phyloP scores from a whole-genome alignment of 2,113 vertebrate genomes.

The Pseudorectes ferrugineus region DNA sequence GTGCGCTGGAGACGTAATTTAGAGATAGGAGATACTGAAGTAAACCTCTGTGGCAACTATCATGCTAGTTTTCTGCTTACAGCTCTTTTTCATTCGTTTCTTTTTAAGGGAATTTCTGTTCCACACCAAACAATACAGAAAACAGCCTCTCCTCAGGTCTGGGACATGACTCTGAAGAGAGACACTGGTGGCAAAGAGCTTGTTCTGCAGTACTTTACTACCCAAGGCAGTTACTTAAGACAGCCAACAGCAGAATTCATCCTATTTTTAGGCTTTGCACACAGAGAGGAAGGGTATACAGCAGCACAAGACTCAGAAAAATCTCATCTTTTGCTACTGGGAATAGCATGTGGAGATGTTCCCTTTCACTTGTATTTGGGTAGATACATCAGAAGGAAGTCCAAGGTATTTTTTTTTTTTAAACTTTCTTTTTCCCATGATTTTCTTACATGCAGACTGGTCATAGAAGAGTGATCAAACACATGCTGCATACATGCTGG shows the following conservation, averaged over 20 bases:
- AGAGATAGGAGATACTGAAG: slow-evolving; percentile 8
- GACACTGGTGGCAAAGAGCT: neutral
- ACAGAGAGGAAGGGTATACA: neutral
- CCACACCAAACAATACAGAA: neutral
- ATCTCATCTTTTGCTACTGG: neutral
- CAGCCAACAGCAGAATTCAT: neutral
- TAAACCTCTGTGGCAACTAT: neutral
- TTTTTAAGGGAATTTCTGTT: neutral
- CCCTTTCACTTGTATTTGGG: neutral
- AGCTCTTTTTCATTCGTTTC: neutral
- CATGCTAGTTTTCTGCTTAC: neutral
- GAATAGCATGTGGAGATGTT: neutral
- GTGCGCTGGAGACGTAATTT: neutral
- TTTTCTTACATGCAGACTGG: neutral
- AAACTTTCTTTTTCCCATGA: neutral
- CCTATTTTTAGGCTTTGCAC: neutral
- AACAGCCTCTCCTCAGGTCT: neutral
- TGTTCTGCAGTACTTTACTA: neutral
- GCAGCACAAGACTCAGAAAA: neutral
- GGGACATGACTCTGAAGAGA: neutral
- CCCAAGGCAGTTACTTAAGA: neutral
- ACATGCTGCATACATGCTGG: accelerated
- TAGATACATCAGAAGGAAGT: neutral
- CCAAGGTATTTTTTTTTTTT: neutral
- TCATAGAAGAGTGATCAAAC: neutral